A percentile compares a stretch with the other conserved stretches of the same genome.
Evolutionary conservation across 2,113 vertebrate genomes (phyloP).

Genomic region (Urocolius indicus): DNA sequence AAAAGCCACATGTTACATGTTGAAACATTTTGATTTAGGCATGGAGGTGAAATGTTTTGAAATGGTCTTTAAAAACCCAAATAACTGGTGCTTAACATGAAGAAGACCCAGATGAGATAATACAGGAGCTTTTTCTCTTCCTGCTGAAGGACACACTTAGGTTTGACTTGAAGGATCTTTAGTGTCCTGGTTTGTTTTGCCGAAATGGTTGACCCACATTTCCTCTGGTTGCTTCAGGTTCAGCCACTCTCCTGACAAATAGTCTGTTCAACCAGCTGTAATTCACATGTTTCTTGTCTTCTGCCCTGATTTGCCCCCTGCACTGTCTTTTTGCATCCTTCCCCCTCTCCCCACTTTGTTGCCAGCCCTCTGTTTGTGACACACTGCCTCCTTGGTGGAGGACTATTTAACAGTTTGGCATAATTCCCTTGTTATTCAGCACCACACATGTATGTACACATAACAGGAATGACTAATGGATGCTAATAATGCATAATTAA

Average conservation of each 20-base stretch:
- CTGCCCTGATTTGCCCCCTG: background rate
- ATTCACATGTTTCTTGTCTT: background rate
- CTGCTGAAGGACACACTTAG: background rate
- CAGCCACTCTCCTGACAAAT: background rate
- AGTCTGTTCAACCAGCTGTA: background rate
- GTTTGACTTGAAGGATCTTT: background rate
- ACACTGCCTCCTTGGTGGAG: background rate
- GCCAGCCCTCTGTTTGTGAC: background rate
- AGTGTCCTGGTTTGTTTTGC: background rate
- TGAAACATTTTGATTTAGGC: background rate
- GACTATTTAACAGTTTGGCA: background rate
- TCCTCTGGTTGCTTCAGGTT: background rate
- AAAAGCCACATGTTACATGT: background rate
- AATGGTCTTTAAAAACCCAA: background rate
- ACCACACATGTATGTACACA: background rate
- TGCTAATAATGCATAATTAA: constrained; percentile 37
- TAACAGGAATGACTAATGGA: background rate
- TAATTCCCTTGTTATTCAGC: background rate
- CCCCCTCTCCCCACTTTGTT: background rate
- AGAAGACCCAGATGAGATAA: background rate
- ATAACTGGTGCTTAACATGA: background rate
- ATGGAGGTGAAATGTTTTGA: background rate
- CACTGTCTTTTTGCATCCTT: background rate
- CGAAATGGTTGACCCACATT: background rate
- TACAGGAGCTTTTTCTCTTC: background rate